Conservation (phyloP, 2,113 vertebrate genomes). For the Penelope pileata region DNA sequence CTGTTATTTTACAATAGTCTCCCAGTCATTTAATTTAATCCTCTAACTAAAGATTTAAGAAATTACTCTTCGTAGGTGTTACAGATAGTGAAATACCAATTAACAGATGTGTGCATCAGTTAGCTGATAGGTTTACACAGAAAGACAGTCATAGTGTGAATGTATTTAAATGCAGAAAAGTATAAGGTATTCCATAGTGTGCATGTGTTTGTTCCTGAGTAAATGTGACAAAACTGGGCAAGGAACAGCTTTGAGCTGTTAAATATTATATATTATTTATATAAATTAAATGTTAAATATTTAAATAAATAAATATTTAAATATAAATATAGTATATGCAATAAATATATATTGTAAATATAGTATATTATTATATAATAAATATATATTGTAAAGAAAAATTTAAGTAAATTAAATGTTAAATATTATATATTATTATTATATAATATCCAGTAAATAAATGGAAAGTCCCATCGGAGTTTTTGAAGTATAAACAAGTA, state of each 20-base stretch:
- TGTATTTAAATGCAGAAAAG: neutral
- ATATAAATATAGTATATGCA: no score
- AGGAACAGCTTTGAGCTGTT: neutral
- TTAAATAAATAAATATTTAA: no score
- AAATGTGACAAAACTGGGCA: neutral
- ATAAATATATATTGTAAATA: no score
- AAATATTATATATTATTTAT: no score
- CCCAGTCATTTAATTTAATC: neutral
- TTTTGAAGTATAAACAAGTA: neutral
- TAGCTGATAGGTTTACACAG: neutral
- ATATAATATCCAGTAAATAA: no score
- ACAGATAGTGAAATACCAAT: neutral
- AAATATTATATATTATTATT: no score
- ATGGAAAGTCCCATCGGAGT: neutral
- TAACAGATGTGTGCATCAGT: neutral
- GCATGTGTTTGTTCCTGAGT: neutral
- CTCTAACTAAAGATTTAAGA: neutral
- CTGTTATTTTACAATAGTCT: neutral
- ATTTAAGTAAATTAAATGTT: no score
- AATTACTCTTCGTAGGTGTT: neutral
- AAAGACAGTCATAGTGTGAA: neutral
- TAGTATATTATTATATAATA: no score
- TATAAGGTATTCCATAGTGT: neutral
- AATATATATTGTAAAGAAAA: no score
- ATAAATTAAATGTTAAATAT: no score